These are phyloP conservation scores for Pardosa pseudoannulata DNA, from an alignment of 2,888 invertebrate genomes.

Conservation along the genomic window DNA sequence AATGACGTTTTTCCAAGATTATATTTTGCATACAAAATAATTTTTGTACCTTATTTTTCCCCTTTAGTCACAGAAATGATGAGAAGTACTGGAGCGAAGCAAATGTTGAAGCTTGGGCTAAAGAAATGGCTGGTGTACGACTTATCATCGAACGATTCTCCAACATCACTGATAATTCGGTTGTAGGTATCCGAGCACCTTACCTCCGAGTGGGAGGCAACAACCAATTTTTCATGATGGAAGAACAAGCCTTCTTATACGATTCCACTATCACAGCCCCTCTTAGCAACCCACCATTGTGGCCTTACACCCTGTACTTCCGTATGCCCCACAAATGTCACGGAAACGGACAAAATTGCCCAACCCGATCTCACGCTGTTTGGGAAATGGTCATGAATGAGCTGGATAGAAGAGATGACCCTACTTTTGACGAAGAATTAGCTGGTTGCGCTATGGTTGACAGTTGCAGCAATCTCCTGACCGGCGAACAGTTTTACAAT, in stretches of 20 bases:
- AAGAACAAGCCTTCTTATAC: slow-evolving; percentile 94
- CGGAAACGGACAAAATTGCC: slow-evolving; percentile 91
- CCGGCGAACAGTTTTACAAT: slow-evolving; percentile 89
- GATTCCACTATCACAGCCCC: slow-evolving; percentile 96
- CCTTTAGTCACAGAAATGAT: slow-evolving; percentile 85
- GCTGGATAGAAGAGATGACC: slow-evolving; percentile 93
- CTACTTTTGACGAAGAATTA: slow-evolving; percentile 93
- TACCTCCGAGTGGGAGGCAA: slow-evolving; percentile 94
- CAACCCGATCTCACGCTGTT: slow-evolving; percentile 88
- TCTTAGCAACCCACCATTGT: slow-evolving; percentile 91
- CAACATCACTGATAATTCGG: slow-evolving; percentile 93
- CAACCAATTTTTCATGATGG: slow-evolving; percentile 98
- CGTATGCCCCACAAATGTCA: slow-evolving; percentile 90
- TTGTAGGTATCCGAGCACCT: slow-evolving; percentile 91
- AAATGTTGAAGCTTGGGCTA: slow-evolving; percentile 92
- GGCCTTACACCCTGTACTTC: slow-evolving; percentile 98
- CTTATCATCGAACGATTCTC: slow-evolving; percentile 86
- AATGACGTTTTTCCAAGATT: too few species aligned
- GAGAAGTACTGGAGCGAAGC: slow-evolving; percentile 93
- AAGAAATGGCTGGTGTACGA: slow-evolving; percentile 94
- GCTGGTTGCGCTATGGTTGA: slow-evolving; percentile 96
- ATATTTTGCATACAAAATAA: too few species aligned
- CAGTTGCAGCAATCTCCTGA: slow-evolving; percentile 94
- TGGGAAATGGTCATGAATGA: slow-evolving; percentile 99
- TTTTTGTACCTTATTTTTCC: too few species aligned